phyloP scores from a whole-genome alignment of 2,113 vertebrate genomes.

The Brachyistius frenatus region DNA sequence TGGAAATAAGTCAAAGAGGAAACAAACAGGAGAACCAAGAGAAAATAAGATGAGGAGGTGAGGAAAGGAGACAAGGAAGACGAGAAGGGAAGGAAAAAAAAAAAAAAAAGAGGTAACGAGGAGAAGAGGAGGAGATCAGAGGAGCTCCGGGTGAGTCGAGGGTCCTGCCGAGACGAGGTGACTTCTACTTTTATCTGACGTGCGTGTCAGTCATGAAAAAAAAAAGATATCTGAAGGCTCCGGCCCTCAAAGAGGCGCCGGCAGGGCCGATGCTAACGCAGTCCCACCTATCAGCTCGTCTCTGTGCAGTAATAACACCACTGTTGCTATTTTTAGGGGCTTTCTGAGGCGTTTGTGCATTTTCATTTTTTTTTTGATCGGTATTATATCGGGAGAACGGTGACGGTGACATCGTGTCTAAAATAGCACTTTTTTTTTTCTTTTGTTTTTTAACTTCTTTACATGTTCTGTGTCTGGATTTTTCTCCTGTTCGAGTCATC shows the following conservation, averaged over 20 bases:
- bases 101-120: neutral
- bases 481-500: neutral
- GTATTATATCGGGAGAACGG: neutral
- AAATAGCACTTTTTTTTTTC: neutral
- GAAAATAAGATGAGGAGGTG: neutral
- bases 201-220: neutral
- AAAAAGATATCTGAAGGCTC: neutral
- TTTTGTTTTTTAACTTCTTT: too few species aligned
- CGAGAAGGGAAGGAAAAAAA: neutral
- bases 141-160: neutral
- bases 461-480: neutral
- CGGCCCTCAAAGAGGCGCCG: neutral
- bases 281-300: neutral
- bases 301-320: conserved; percentile 12
- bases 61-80: neutral
- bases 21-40: neutral
- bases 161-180: neutral
- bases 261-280: neutral
- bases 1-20: too few species aligned
- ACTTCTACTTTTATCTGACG: neutral
- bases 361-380: conserved; percentile 7
- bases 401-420: neutral
- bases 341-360: conserved; percentile 2
- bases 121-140: neutral
- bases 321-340: conserved; percentile 32